Percentiles rank a stretch among this genome's conserved stretches.
Conservation (phyloP, 1,140 invertebrate genomes). For the Eumaeus atala region DNA sequence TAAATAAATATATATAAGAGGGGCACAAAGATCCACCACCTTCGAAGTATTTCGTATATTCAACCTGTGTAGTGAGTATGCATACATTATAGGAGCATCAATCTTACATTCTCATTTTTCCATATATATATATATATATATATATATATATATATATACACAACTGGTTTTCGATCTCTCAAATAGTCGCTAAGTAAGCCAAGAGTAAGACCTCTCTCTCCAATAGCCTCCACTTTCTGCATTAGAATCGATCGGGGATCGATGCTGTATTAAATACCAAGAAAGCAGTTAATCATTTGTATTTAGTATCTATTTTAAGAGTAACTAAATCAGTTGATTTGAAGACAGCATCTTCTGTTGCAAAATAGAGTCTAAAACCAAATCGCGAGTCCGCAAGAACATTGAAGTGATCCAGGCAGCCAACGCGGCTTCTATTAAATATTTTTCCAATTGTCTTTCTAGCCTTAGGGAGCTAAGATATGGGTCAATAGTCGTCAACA, state of each 20-base stretch:
- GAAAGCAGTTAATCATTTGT: constrained; percentile 16
- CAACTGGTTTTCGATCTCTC: no score
- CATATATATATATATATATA: no score
- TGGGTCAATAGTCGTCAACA: constrained; percentile 18
- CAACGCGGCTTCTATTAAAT: constrained; percentile 12
- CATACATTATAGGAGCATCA: no score
- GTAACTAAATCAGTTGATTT: neutral
- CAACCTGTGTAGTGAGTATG: no score
- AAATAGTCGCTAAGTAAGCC: no score
- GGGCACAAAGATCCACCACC: no score
- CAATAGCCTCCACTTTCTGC: no score
- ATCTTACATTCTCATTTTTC: no score
- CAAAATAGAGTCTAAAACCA: constrained; percentile 13
- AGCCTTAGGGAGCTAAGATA: constrained; percentile 13
- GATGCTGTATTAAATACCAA: neutral
- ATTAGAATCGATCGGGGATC: neutral
- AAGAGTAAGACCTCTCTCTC: no score
- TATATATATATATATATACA: no score
- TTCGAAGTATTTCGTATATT: no score
- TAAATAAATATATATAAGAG: no score
- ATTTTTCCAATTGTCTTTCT: constrained; percentile 20
- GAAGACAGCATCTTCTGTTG: constrained; percentile 13
- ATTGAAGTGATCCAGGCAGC: constrained; percentile 7
- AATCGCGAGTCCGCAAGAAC: constrained; percentile 8
- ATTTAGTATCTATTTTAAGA: constrained; percentile 9